Percentiles rank a stretch among this genome's conserved stretches.
Evolutionary conservation across 2,888 invertebrate species (phyloP).

Genomic region (Tetrapedia diversipes): DNA sequence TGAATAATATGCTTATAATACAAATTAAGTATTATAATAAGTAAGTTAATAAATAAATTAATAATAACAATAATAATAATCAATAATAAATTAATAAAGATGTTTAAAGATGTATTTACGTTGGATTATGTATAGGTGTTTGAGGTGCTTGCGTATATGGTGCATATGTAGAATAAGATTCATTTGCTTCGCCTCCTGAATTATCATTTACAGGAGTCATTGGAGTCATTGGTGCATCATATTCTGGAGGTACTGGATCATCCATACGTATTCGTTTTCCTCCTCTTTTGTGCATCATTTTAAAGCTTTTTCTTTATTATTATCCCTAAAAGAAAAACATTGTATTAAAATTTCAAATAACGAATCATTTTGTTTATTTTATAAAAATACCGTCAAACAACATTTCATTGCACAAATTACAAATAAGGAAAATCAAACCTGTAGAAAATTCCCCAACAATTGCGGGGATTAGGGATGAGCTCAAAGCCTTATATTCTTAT

Average conservation of each 20-base stretch:
- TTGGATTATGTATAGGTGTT: conserved; percentile 79
- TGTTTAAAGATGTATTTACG: conserved; percentile 70
- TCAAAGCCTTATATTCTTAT: conserved; percentile 10
- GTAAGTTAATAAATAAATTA: background rate
- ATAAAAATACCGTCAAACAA: conserved; percentile 13
- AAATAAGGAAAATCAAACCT: conserved; percentile 45
- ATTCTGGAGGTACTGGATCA: conserved; percentile 93
- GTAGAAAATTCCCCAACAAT: conserved; percentile 23
- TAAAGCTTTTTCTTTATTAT: conserved; percentile 1
- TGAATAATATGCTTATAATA: background rate
- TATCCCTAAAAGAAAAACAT: conserved; percentile 10
- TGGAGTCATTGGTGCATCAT: conserved; percentile 88
- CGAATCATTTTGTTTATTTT: background rate
- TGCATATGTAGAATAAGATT: conserved; percentile 81
- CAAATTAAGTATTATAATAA: background rate
- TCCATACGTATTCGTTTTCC: conserved; percentile 97
- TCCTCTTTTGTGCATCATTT: conserved; percentile 90
- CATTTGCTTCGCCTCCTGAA: conserved; percentile 83
- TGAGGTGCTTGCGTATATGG: conserved; percentile 81
- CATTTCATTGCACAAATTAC: conserved; percentile 19
- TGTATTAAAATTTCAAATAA: background rate
- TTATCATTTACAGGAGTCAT: conserved; percentile 85
- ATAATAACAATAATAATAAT: background rate
- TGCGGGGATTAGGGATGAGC: conserved; percentile 32
- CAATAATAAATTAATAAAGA: conserved; percentile 6